phyloP scores from a whole-genome alignment of 2,888 invertebrate species.

The Ptychoptera albimana region DNA sequence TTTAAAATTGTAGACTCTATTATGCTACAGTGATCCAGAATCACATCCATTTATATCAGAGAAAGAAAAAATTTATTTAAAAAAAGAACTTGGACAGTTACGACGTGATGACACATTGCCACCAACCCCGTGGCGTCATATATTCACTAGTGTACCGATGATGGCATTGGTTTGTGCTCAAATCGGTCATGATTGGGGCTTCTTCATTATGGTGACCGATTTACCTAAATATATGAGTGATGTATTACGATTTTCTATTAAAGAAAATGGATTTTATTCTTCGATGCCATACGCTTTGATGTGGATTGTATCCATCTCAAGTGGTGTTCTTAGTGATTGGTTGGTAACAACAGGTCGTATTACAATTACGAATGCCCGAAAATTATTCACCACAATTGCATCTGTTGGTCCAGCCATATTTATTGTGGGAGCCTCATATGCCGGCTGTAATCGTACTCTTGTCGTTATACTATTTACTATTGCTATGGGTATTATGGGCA shows the following conservation, averaged over 20 bases:
- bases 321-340: conserved; percentile 53
- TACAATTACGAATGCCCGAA: conserved; percentile 39
- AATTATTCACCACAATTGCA: conserved; percentile 50
- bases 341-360: conserved; percentile 42
- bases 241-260: conserved; percentile 41
- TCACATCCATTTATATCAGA: conserved; percentile 60
- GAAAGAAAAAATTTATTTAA: conserved; percentile 48
- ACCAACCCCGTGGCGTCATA: conserved; percentile 53
- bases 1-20: conserved; percentile 31
- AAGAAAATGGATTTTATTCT: conserved; percentile 41
- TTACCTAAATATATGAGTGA: conserved; percentile 46
- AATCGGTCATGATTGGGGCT: conserved; percentile 47
- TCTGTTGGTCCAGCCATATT: conserved; percentile 51
- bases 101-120: conserved; percentile 37
- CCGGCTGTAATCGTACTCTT: conserved; percentile 42
- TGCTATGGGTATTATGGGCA: conserved; percentile 54
- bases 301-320: conserved; percentile 41
- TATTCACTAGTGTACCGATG: conserved; percentile 50
- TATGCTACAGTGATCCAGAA: conserved; percentile 51
- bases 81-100: conserved; percentile 42
- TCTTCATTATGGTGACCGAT: conserved; percentile 48
- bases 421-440: conserved; percentile 50
- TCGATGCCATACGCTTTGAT: conserved; percentile 44
- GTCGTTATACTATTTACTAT: conserved; percentile 47
- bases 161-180: conserved; percentile 60